These are phyloP conservation scores for Agonopterix arenella DNA, from an alignment of 2,888 invertebrate genomes.

Conservation along the genomic window DNA sequence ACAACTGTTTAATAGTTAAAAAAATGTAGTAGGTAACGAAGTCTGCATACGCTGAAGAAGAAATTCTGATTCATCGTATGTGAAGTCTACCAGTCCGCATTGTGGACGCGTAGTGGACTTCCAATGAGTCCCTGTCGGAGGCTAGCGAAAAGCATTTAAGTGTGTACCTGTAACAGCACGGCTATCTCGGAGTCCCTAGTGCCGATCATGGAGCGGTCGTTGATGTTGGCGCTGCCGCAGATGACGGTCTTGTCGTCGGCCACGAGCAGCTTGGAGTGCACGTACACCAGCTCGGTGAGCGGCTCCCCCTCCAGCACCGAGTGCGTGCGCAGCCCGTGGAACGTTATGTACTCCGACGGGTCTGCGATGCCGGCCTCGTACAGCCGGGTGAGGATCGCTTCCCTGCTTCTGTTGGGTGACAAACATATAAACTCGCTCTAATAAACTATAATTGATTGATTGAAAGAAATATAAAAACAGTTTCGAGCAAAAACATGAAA, in stretches of 20 bases:
- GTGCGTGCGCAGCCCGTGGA: conserved; percentile 93
- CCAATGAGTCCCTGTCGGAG: no score
- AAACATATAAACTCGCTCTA: no score
- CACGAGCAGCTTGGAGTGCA: conserved; percentile 97
- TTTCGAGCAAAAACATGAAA: no score
- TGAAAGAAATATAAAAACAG: no score
- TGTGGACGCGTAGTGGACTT: no score
- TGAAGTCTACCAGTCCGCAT: no score
- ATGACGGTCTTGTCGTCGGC: conserved; percentile 94
- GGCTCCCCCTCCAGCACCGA: conserved; percentile 86
- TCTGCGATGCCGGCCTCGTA: conserved; percentile 86
- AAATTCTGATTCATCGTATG: no score
- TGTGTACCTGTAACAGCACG: conserved; percentile 86
- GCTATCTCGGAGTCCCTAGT: conserved; percentile 97
- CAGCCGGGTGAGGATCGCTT: conserved; percentile 88
- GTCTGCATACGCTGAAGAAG: no score
- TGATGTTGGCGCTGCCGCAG: conserved; percentile 98
- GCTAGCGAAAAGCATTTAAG: no score
- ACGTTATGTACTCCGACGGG: conserved; percentile 91
- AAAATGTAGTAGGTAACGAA: no score
- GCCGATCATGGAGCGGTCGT: conserved; percentile 96
- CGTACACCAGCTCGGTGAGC: conserved; percentile 96
- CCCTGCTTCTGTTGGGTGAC: conserved; percentile 81
- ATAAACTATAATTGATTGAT: no score
- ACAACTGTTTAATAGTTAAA: no score